Evolutionary conservation across 1,140 invertebrate species (phyloP).

Genomic region (Lutraria rhynchaena): DNA sequence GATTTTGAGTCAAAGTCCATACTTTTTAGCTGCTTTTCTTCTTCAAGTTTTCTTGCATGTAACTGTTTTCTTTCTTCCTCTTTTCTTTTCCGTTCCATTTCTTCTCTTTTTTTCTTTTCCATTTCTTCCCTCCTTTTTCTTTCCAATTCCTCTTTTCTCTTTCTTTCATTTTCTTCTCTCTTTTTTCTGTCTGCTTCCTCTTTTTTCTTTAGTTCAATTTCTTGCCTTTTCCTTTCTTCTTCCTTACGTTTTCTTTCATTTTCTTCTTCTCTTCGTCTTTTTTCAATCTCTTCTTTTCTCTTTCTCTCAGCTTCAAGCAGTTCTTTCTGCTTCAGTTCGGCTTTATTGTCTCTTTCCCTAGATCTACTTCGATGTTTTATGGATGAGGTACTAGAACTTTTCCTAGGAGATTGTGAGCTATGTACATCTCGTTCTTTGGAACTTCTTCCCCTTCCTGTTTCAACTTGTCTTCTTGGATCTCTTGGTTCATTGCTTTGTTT

Average conservation of each 20-base stretch:
- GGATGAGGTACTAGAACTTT: conserved; percentile 18
- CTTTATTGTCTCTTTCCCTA: conserved; percentile 41
- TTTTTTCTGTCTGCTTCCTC: conserved; percentile 22
- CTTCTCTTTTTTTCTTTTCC: conserved; percentile 13
- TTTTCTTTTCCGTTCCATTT: conserved; percentile 17
- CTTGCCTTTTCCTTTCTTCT: conserved; percentile 1
- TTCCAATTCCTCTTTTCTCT: conserved; percentile 4
- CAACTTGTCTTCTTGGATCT: neutral
- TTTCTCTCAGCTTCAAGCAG: conserved; percentile 12
- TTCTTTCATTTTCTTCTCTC: conserved; percentile 18
- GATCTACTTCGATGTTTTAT: conserved; percentile 24
- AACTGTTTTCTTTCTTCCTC: too few species aligned
- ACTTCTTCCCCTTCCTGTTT: conserved; percentile 19
- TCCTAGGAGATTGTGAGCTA: neutral
- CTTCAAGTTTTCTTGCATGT: too few species aligned
- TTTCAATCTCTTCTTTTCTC: conserved; percentile 14
- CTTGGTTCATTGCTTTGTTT: conserved; percentile 7
- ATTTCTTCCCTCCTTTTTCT: conserved; percentile 5
- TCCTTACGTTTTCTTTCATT: neutral
- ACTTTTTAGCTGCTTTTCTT: too few species aligned
- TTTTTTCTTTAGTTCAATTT: neutral
- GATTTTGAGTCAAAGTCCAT: too few species aligned
- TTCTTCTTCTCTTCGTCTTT: neutral
- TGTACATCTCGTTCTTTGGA: conserved; percentile 29
- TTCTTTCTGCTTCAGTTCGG: conserved; percentile 27